These are phyloP conservation scores for Tenualosa ilisha DNA, from an alignment of 2,797 vertebrate species.

Conservation along the genomic window DNA sequence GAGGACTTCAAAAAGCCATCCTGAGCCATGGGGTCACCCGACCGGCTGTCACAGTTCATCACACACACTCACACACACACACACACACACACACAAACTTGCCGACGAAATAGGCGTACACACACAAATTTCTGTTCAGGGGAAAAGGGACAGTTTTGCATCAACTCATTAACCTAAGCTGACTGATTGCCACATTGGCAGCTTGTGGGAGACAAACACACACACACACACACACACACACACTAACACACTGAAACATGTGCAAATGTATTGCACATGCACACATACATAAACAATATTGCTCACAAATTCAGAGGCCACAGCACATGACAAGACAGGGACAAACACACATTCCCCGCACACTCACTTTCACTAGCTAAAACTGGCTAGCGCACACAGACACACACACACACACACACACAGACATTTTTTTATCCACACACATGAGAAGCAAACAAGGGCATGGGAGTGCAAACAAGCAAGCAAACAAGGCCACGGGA, in stretches of 20 bases:
- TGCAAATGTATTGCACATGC: too few relatives aligned
- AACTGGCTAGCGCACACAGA: neutral
- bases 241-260: neutral
- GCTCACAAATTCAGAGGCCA: too few relatives aligned
- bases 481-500: neutral
- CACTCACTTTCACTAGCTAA: too few relatives aligned
- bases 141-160: neutral
- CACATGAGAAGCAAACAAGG: neutral
- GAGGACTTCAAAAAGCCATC: neutral
- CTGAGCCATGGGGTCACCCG: constrained; percentile 2
- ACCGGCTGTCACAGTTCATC: constrained; percentile 41
- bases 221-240: constrained; percentile 32
- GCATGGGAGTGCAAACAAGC: neutral
- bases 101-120: neutral
- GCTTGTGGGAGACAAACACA: neutral
- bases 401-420: constrained; percentile 3
- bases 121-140: neutral
- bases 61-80: constrained; percentile 31
- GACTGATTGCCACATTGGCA: neutral
- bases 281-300: neutral
- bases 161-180: neutral
- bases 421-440: neutral
- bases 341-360: neutral
- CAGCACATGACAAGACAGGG: neutral
- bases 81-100: constrained; percentile 6